phyloP scores from a whole-genome alignment of 2,113 vertebrate species.

The Choloepus hoffmanni region DNA sequence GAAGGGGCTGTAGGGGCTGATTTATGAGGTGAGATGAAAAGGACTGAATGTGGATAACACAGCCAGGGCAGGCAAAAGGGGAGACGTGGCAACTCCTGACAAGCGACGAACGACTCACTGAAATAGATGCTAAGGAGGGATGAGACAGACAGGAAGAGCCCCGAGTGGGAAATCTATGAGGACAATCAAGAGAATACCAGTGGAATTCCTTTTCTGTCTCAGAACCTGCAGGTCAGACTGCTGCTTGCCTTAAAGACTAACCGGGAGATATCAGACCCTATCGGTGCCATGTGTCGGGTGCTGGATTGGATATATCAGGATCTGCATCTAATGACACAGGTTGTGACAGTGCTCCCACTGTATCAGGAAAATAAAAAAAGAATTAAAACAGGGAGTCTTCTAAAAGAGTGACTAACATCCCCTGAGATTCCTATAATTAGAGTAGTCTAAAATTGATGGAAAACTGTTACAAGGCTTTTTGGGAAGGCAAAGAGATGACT shows the following conservation, averaged over 20 bases:
- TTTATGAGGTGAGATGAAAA: slow-evolving; percentile 53
- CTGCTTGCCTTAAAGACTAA: background rate
- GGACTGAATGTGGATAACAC: background rate
- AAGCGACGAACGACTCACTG: background rate
- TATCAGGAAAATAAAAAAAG: background rate
- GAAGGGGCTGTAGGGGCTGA: background rate
- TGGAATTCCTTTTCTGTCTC: background rate
- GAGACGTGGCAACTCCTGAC: background rate
- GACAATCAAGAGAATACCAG: background rate
- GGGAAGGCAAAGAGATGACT: background rate
- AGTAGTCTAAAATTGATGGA: slow-evolving; percentile 51
- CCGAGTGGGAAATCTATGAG: background rate
- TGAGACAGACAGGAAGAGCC: background rate
- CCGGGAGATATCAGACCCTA: background rate
- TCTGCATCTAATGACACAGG: background rate
- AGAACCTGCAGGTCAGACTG: background rate
- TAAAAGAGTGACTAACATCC: background rate
- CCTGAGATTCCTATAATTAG: background rate
- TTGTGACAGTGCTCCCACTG: background rate
- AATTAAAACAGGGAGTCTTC: background rate
- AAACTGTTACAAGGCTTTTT: slow-evolving; percentile 21
- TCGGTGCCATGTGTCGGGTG: background rate
- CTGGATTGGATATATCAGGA: background rate
- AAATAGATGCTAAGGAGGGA: background rate
- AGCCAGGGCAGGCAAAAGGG: background rate